Evolutionary conservation across 2,113 vertebrate genomes (phyloP), one percentile per base, ranked within the genome.

Genomic region (Engraulis encrasicolus): DNA sequence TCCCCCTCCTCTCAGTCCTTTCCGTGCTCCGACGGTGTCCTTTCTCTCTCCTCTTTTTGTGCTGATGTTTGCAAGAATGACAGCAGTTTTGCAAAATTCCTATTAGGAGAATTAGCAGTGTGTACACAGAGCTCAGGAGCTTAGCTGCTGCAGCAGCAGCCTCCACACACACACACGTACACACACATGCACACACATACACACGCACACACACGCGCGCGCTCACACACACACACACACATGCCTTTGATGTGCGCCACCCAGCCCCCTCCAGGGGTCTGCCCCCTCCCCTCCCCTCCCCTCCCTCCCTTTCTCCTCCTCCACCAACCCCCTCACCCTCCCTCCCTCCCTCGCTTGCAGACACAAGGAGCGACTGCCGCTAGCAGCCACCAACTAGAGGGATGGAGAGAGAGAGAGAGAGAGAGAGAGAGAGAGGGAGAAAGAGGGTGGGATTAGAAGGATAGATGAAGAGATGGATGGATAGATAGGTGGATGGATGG

Each of bases 71-170:
- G 93, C 91, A 93, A 92, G 94, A 95, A 93, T 93, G 94, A 95
- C 95, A 95, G 93, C 89, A 88, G 93, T 95, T 88, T 96, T 93
- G 95, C 92, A 91, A 94, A 95, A 95, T 94, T 95, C 94, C 92
- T 95, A 95, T 95, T 95, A 95, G 95, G 95, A 94, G 95, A 95
- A 96, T 95, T 95, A 95, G 79, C 48, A 66, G 40, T 85, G 85
- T 86, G 85, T 86, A 83, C 85, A 82, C 85, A 88, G 50, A 81
- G 81, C 83, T 87, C 85, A 85, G 79, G 40, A 45, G 81, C 81
- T 80, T 77, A 83, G 23, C 45, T 15, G 20, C 58, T n/a, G n/a
- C n/a, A n/a, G n/a, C n/a, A n/a, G n/a, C 23, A n/a, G 58, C 58
- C 6, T 6, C 19, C 45, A 81, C 50, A 50, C 61, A 20, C 7